Evolutionary conservation across 64 coral and sea anemone genomes (phyloP).

Genomic region (Montipora cactus): DNA sequence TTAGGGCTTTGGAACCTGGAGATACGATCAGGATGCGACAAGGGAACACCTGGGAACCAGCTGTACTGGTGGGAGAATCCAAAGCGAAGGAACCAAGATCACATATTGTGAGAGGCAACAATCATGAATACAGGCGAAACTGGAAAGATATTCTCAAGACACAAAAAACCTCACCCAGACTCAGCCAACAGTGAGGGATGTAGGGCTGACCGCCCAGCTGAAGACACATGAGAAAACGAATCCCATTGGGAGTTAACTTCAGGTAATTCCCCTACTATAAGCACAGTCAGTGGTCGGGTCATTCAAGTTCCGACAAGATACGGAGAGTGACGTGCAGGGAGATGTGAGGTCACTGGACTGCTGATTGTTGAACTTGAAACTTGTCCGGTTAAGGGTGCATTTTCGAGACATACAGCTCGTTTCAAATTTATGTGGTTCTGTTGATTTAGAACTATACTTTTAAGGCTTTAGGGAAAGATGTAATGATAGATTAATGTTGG

Average conservation of each 20-base stretch:
- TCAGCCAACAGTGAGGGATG: neutral
- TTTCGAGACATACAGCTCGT: neutral
- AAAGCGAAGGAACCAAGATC: constrained; percentile 1
- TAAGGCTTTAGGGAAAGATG: neutral
- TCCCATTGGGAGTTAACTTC: neutral
- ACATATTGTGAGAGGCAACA: constrained; percentile 1
- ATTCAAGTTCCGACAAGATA: constrained; percentile 11
- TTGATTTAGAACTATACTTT: neutral
- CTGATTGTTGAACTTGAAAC: neutral
- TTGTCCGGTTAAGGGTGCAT: neutral
- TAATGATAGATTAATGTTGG: neutral
- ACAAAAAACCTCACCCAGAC: neutral
- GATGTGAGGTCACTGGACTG: neutral
- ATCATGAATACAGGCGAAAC: no score
- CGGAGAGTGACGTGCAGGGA: neutral
- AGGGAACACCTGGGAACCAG: neutral
- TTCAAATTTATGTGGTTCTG: neutral
- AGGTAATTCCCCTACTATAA: neutral
- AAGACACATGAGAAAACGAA: neutral
- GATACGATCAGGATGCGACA: constrained; percentile 18
- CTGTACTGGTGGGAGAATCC: neutral
- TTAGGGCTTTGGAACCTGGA: neutral
- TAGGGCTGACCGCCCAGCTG: neutral
- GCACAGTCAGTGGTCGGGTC: constrained; percentile 22
- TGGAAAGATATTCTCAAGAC: constrained; percentile 36